Base-by-base conservation (phyloP, 2,797 vertebrate species). In the Perodicticus potto region DNA sequence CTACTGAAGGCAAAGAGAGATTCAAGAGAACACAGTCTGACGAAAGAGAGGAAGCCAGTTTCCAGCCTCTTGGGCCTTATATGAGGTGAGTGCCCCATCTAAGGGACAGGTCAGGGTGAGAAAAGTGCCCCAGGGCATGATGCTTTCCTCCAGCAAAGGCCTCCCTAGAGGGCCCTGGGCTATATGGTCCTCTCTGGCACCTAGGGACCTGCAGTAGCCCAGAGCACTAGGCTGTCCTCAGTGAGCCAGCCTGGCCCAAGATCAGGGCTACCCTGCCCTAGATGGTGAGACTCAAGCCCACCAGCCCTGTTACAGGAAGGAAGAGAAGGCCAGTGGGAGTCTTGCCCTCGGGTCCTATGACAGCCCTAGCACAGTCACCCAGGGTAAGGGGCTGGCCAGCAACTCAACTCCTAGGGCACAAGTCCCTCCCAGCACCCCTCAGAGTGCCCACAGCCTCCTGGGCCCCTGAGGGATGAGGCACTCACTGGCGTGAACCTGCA, bases 401-500 rank as follows among this genome's bases (percentile, higher is more conserved):
- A 45, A 37, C 20, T n/a, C 7, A 4, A 0, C 7, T 32, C 3
- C 29, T 5, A 20, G 10, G 5, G 29, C 29, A 77, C 1, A 7
- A 37, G 23, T 7, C 70, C 37, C 70, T 37, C 34, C 34, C 55
- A 10, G 34, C 10, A 6, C 67, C 55, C 67, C 1, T 37, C 37
- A 43, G 55, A 57, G 20, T 20, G 29, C 13, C 27, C 63, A 29
- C 6, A 7, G 61, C 61, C 65, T 19, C 7, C 32, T 7, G 0
- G 45, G 40, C 10, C 43, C 34, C 45, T 2, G 4, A 12, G 32
- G 65, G 32, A 9, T 0, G 20, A 13, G 0, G 43, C 74, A 99
- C 99, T 99, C 97, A 99, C 99, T 99, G 72, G 99, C 99, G 78
- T 99, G 99, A 97, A 99, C 99, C 97, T 99, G 99, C 98, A 99